phyloP scores from a whole-genome alignment of 2,797 vertebrate genomes.

The Malurus splendens region DNA sequence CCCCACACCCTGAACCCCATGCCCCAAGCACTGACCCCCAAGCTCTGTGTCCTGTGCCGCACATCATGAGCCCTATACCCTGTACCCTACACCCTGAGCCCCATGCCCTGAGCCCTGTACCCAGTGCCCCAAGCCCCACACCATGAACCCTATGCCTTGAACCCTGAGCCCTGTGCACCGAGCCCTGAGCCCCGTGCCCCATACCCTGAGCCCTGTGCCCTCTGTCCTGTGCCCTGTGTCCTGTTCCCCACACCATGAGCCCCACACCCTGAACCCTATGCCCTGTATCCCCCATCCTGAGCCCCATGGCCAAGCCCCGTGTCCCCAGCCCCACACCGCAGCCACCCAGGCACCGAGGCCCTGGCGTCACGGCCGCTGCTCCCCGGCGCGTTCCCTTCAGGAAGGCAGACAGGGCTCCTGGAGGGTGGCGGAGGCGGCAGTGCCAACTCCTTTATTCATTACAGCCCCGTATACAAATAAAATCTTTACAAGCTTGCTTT shows the following conservation, averaged over 20 bases:
- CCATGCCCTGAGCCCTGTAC: no score
- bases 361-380: not conserved
- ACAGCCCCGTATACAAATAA: constrained; percentile 30
- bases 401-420: constrained; percentile 39
- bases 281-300: no score
- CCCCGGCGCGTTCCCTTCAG: not conserved
- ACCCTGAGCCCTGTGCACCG: accelerated
- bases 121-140: no score
- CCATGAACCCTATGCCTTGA: no score
- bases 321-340: accelerated
- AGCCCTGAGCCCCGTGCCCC: accelerated
- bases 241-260: no score
- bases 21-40: no score
- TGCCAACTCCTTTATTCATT: constrained; percentile 38
- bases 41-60: no score
- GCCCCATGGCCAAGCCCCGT: no score
- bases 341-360: not conserved
- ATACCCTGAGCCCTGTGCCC: accelerated
- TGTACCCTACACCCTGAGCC: no score
- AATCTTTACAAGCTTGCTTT: constrained; percentile 52
- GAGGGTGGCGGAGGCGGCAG: not conserved
- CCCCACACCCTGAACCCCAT: no score
- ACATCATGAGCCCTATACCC: no score
- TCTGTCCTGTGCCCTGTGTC: no score
- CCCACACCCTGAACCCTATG: not conserved